These are phyloP conservation scores for Manacus vitellinus DNA, from an alignment of 2,113 vertebrate species.

Conservation along the genomic window DNA sequence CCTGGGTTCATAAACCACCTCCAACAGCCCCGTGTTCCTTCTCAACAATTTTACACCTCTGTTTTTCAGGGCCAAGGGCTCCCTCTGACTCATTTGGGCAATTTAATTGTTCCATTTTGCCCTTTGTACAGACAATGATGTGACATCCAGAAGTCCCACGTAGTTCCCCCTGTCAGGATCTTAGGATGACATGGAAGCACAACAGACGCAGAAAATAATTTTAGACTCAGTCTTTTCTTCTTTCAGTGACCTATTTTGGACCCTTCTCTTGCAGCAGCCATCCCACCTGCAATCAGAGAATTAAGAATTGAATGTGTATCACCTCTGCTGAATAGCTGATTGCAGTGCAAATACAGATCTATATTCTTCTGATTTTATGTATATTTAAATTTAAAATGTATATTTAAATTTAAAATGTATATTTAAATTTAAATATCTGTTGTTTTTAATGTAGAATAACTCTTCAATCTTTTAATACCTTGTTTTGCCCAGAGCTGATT, in stretches of 20 bases:
- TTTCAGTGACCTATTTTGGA: not conserved
- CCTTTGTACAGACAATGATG: not conserved
- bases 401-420: not conserved
- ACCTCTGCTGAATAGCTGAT: not conserved
- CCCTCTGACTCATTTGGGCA: not conserved
- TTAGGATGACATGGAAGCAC: not conserved
- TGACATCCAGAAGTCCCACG: not conserved
- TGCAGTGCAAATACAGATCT: not conserved
- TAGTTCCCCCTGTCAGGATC: not conserved
- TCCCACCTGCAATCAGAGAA: not conserved
- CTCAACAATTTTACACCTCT: not conserved
- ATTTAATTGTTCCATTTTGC: not conserved
- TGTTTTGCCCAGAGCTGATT: not conserved
- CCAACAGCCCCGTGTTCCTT: not conserved
- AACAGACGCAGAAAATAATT: not conserved
- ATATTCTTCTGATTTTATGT: not conserved
- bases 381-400: not conserved
- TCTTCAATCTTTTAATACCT: not conserved
- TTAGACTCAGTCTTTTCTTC: not conserved
- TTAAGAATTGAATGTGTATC: not conserved
- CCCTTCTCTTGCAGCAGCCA: not conserved
- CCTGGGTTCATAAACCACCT: fast-evolving
- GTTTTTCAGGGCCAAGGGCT: not conserved
- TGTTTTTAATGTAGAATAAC: not conserved
- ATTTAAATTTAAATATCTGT: not conserved